Base-by-base conservation (phyloP, 2,113 vertebrate genomes). In the Origma solitaria region DNA sequence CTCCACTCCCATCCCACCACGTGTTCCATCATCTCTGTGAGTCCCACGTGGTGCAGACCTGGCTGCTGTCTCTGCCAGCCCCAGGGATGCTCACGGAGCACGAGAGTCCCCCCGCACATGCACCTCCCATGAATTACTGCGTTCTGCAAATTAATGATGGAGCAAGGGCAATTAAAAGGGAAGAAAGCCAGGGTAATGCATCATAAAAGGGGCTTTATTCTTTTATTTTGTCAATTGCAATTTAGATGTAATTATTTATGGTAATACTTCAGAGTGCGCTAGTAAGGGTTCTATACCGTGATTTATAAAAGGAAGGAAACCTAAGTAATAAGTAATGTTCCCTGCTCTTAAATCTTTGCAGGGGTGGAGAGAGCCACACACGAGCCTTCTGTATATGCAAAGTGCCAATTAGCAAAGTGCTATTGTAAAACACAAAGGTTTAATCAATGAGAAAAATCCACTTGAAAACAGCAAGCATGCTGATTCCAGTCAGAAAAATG, bases 191-290 rank as follows among this genome's bases (percentile, higher is more conserved):
- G 79, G 47, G 90, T 60, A 92, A 90, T 83, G 96, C 88, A 88
- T 90, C 93, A 95, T 83, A 85, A 93, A 95, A 95, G 56, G 79
- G 82, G 75, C 60, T 75, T 96, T 95, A 71, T 88, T 91, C 90
- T 90, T 88, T 78, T 94, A 94, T 95, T 96, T 90, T 96, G 90
- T 92, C 93, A 88, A 96, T 92, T 75, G 92, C 88, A 94, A 93
- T 93, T 93, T 77, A 71, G 90, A 47, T 92, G 94, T 94, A 95
- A 97, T 96, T 96, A 96, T 96, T 96, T 94, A 94, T 93, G 93
- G 90, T 88, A 88, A 96, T 96, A 90, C 76, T 81, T 88, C n/a
- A 40, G 89, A 86, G 92, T 6, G 68, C 40, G 90, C 92, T 90
- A 30, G 78, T 58, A 80, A 96, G 82, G 9, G 5, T 61, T 94